phyloP scores from a whole-genome alignment of 2,113 vertebrate genomes.

The Atlantisia rogersi region DNA sequence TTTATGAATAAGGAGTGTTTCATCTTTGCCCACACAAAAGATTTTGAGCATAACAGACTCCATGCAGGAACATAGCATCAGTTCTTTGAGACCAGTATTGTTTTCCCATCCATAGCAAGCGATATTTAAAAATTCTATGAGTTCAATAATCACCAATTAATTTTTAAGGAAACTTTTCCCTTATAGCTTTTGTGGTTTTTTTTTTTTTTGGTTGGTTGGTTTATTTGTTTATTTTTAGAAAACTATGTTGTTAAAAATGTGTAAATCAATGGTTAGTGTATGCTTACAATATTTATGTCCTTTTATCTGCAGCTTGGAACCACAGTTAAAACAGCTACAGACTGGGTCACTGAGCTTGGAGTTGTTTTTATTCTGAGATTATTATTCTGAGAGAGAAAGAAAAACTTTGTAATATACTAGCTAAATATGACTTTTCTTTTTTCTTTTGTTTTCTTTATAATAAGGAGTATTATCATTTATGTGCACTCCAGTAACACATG shows the following conservation, averaged over 20 bases:
- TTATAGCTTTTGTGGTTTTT: background rate
- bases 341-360: background rate
- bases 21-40: background rate
- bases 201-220: background rate
- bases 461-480: background rate
- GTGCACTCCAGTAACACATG: rapidly evolving
- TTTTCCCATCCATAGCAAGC: background rate
- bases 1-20: background rate
- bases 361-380: background rate
- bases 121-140: background rate
- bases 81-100: background rate
- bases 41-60: background rate
- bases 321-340: background rate
- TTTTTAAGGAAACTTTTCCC: background rate
- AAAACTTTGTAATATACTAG: background rate
- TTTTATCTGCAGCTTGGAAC: background rate
- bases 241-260: background rate
- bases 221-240: background rate
- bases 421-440: background rate
- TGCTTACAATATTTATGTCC: background rate
- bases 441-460: background rate
- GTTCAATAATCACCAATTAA: background rate
- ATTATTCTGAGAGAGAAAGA: background rate
- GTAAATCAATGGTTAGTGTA: background rate
- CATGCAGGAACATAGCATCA: background rate